phyloP scores from a whole-genome alignment of 2,797 vertebrate species.

The Halcyon smyrnensis region DNA sequence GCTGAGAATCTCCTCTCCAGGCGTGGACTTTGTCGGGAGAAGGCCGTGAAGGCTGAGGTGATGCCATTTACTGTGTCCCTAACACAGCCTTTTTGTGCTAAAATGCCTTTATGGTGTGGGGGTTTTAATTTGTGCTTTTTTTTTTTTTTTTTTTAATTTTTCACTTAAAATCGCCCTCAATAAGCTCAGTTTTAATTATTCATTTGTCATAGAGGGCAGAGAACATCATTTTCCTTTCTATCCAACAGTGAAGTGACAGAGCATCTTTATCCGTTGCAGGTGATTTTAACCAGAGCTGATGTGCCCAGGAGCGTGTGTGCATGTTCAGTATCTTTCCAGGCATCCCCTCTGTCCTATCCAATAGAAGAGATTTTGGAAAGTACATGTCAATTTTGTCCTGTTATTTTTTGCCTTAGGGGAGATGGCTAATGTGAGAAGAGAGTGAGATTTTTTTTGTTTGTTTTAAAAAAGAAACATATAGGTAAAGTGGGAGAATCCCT shows the following conservation, averaged over 20 bases:
- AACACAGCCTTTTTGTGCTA: not conserved
- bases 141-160: not conserved
- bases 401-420: not conserved
- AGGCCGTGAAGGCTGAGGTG: not conserved
- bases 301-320: not conserved
- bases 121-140: no score
- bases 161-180: not conserved
- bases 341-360: not conserved
- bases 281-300: not conserved
- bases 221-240: not conserved
- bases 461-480: not conserved
- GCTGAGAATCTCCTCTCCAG: not conserved
- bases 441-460: not conserved
- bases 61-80: fast-evolving
- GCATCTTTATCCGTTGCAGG: not conserved
- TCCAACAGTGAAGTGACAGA: not conserved
- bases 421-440: not conserved
- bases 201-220: not conserved
- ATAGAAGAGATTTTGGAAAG: not conserved
- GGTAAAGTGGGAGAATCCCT: not conserved
- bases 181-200: not conserved
- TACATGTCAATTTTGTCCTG: not conserved
- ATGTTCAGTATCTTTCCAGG: not conserved
- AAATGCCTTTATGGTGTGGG: not conserved
- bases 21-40: not conserved